A percentile compares a stretch with the other conserved stretches of the same genome.
Conservation (phyloP, 2,113 vertebrate species). For the Gallinago media region DNA sequence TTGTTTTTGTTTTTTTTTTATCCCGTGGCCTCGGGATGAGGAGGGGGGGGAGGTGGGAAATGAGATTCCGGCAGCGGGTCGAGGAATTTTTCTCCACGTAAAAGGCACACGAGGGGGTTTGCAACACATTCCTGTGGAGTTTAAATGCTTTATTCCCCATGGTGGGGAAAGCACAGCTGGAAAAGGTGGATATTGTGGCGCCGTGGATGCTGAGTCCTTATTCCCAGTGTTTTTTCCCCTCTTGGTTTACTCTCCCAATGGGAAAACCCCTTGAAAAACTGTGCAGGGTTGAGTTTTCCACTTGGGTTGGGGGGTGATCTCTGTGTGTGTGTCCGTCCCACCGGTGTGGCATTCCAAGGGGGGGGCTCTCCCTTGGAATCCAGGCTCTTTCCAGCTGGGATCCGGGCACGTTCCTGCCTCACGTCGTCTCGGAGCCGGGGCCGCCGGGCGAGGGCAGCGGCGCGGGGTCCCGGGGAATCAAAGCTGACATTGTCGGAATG, state of each 20-base stretch:
- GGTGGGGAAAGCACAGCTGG: neutral
- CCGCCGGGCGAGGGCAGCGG: neutral
- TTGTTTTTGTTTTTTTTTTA: constrained; percentile 14
- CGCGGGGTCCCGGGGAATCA: constrained; percentile 50
- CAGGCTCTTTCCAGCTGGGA: neutral
- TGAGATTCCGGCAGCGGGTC: rapidly evolving
- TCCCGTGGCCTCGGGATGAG: neutral
- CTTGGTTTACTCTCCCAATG: neutral
- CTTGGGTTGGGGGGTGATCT: neutral
- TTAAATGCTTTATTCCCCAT: neutral
- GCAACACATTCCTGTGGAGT: rapidly evolving
- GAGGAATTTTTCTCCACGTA: neutral
- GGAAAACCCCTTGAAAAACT: neutral
- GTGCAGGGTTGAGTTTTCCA: neutral
- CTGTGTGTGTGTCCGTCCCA: neutral
- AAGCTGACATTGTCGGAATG: constrained; percentile 86
- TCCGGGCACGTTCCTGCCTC: rapidly evolving
- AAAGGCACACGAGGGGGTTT: rapidly evolving
- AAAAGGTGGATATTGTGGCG: neutral
- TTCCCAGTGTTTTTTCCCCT: neutral
- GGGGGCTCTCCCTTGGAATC: neutral
- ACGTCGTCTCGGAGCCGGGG: rapidly evolving
- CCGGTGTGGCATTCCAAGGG: rapidly evolving
- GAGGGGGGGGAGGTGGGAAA: neutral
- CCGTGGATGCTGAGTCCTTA: neutral